Evolutionary conservation across 2,113 vertebrate genomes (phyloP).

Genomic region (Gambusia affinis): DNA sequence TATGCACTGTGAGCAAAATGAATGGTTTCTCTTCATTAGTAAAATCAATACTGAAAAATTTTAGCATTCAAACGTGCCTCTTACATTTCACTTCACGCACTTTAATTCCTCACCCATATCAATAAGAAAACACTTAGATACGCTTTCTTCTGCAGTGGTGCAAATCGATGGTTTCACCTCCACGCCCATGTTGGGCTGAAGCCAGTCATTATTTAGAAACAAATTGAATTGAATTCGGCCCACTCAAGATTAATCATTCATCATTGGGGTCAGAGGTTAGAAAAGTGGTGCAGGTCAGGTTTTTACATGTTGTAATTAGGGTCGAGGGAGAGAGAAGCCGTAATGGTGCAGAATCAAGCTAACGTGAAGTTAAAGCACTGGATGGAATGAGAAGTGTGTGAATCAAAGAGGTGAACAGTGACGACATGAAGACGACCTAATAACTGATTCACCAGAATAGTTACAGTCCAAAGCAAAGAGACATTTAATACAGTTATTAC

Average conservation of each 20-base stretch:
- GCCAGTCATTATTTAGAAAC: constrained; percentile 45
- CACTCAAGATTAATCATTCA: constrained; percentile 63
- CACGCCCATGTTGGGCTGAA: neutral
- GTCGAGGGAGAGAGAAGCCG: constrained; percentile 31
- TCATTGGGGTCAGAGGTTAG: constrained; percentile 49
- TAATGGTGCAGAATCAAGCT: constrained; percentile 1
- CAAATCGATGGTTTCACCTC: constrained; percentile 31
- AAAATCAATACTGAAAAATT: neutral
- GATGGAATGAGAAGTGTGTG: neutral
- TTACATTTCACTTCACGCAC: neutral
- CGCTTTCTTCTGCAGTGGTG: neutral
- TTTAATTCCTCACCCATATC: neutral
- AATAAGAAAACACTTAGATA: neutral
- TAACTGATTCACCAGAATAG: neutral
- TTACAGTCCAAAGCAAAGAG: neutral
- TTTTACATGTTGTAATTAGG: constrained; percentile 80
- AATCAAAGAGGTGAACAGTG: constrained; percentile 5
- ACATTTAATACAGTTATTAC: neutral
- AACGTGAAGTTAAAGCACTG: neutral
- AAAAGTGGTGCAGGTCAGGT: constrained; percentile 71
- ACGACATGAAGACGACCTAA: neutral
- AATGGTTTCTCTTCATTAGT: neutral
- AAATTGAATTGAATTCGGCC: constrained; percentile 76
- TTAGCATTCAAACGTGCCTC: neutral
- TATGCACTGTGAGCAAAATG: neutral